Evolutionary conservation across 2,113 vertebrate species (phyloP), one percentile per base, ranked within the genome.

Genomic region (Caranx ignobilis): DNA sequence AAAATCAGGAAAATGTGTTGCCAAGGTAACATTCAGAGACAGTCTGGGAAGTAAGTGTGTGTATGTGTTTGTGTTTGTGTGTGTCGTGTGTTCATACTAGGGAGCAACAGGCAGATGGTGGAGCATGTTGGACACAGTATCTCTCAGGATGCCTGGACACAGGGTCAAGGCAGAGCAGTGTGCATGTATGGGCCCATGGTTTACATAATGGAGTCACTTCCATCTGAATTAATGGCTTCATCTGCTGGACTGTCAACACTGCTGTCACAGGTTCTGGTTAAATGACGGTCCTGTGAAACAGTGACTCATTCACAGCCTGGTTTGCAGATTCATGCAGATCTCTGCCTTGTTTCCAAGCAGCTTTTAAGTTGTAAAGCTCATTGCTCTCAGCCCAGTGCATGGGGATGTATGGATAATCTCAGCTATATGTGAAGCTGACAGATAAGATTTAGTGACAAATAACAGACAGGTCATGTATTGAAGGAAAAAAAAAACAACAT

Each of bases 221-320:
- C 72, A 64, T 79, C 70, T 73, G 66, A 79, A 67, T 82, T 34
- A 57, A 55, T 18, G 32, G 55, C 21, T 81, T 48, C 70, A 52
- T 73, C 45, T 0, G 1, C 71, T 39, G 47, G 64, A 63, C 41
- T 32, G 10, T 77, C 69, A 21, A 60, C 79, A 31, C 73, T 62
- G 13, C 83, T 71, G 64, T 85, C 71, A 66, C 77, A 77, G 72
- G 41, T 82, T 82, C 52, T 77, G 11, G 56, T 67, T 66, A 54
- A 81, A 73, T 56, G 67, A n/a, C 1, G 5, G 26, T 26, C 11
- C 48, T 82, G 83, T 87, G 85, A 88, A 82, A 43, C 19, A 11
- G 48, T 89, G 89, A 93, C 73, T 91, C 88, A 90, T 21, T 43
- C 60, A 2, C 65, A 74, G 76, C 34, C 75, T 59, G 56, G 63